These are phyloP conservation scores for Leucoraja erinaceus DNA, from an alignment of 2,113 vertebrate genomes.

Conservation along the genomic window DNA sequence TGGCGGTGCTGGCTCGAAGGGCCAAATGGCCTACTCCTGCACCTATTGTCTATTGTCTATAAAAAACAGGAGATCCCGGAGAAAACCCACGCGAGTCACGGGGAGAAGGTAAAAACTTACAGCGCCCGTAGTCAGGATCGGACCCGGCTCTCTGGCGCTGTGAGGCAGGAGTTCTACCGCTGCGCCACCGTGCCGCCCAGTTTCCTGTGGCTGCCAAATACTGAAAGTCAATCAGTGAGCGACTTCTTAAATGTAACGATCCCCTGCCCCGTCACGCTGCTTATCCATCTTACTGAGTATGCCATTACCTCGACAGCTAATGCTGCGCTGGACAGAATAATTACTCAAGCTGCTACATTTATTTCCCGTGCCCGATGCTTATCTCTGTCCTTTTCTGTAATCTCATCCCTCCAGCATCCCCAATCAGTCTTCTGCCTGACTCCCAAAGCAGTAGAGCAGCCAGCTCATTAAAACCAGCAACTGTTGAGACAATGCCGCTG, in stretches of 20 bases:
- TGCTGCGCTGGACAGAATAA: slow-evolving; percentile 60
- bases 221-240: neutral
- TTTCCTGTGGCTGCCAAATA: slow-evolving; percentile 35
- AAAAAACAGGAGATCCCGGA: no score
- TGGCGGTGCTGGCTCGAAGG: no score
- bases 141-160: no score
- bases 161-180: no score
- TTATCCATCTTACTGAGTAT: slow-evolving; percentile 60
- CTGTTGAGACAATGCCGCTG: slow-evolving; percentile 62
- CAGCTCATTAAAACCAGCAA: slow-evolving; percentile 72
- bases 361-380: slow-evolving; percentile 60
- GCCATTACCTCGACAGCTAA: slow-evolving; percentile 60
- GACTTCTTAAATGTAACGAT: slow-evolving; percentile 48
- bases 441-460: slow-evolving; percentile 52
- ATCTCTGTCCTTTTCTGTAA: slow-evolving; percentile 57
- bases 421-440: slow-evolving; percentile 46
- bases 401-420: slow-evolving; percentile 60
- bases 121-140: no score
- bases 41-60: no score
- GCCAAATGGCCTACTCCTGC: no score
- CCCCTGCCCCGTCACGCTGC: slow-evolving; percentile 45
- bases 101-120: no score
- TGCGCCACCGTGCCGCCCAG: no score
- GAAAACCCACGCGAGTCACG: no score
- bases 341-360: slow-evolving; percentile 58